Percentiles rank a stretch among this genome's conserved stretches.
These are phyloP conservation scores for Benthosema pterotum DNA, from an alignment of 2,797 vertebrate genomes.

Conservation along the genomic window DNA sequence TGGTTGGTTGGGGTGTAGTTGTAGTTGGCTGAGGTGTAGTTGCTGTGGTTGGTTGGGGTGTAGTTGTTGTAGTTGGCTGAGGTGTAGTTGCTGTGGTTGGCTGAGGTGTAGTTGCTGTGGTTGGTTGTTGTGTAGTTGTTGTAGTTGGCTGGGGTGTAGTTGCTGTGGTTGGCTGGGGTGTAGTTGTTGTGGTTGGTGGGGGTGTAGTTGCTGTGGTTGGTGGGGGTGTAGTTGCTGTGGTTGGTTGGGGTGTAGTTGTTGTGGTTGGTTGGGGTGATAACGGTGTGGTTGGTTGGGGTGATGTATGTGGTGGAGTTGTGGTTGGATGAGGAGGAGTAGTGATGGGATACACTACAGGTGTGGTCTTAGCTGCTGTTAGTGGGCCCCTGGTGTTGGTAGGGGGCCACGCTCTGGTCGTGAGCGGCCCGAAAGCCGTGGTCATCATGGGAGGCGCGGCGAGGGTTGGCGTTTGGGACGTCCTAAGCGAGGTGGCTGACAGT, in stretches of 20 bases:
- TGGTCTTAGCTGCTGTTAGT: not conserved
- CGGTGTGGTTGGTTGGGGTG: too few species aligned
- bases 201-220: too few species aligned
- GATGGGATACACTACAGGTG: conserved; percentile 3
- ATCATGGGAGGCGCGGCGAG: not conserved
- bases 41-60: not conserved
- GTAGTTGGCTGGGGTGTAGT: too few species aligned
- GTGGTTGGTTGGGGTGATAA: not conserved
- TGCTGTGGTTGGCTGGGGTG: not conserved
- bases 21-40: not conserved
- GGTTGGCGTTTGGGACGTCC: not conserved
- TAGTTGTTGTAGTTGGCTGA: not conserved
- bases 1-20: not conserved
- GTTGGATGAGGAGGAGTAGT: not conserved
- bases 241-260: not conserved
- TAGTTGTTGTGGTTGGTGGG: too few species aligned
- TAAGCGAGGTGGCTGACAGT: not conserved
- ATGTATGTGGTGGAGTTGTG: not conserved
- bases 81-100: not conserved
- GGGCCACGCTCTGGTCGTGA: too few species aligned
- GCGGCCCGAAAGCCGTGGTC: too few species aligned
- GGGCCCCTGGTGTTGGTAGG: too few species aligned
- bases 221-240: not conserved
- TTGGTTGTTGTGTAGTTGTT: too few species aligned
- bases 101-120: not conserved